These are phyloP conservation scores for Ptychadena robeensis DNA, from an alignment of 2,797 vertebrate genomes.

Conservation along the genomic window DNA sequence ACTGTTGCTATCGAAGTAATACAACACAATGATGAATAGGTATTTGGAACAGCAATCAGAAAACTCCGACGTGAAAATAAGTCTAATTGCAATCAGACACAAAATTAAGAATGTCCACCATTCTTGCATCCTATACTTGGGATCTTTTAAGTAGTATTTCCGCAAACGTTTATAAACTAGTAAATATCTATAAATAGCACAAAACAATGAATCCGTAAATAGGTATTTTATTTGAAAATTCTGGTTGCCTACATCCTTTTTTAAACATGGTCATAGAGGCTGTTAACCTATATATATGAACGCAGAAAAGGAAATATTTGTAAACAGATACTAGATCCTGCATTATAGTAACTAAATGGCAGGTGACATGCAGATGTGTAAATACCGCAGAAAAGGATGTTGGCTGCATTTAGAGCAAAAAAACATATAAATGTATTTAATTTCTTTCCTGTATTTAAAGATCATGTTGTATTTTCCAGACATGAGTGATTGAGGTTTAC, in stretches of 20 bases:
- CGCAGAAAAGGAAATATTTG: not conserved
- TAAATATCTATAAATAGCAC: conserved; percentile 28
- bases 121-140: conserved; percentile 11
- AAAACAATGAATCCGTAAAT: not conserved
- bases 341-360: not conserved
- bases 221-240: not conserved
- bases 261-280: not conserved
- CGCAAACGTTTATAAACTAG: not conserved
- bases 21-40: conserved; percentile 51
- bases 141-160: not conserved
- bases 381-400: not conserved
- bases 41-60: conserved; percentile 52
- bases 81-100: conserved; percentile 51
- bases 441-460: too few relatives aligned
- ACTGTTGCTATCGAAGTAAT: conserved; percentile 46
- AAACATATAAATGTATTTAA: too few relatives aligned
- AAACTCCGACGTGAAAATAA: conserved; percentile 44
- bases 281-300: not conserved
- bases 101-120: conserved; percentile 9
- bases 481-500: not conserved
- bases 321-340: too few relatives aligned
- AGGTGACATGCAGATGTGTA: not conserved
- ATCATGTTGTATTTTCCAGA: not conserved
- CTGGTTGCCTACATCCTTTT: not conserved
- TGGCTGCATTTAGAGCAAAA: not conserved